Evolutionary conservation across 2,113 vertebrate species (phyloP), one percentile per base, ranked within the genome.

Genomic region (Rhea pennata): DNA sequence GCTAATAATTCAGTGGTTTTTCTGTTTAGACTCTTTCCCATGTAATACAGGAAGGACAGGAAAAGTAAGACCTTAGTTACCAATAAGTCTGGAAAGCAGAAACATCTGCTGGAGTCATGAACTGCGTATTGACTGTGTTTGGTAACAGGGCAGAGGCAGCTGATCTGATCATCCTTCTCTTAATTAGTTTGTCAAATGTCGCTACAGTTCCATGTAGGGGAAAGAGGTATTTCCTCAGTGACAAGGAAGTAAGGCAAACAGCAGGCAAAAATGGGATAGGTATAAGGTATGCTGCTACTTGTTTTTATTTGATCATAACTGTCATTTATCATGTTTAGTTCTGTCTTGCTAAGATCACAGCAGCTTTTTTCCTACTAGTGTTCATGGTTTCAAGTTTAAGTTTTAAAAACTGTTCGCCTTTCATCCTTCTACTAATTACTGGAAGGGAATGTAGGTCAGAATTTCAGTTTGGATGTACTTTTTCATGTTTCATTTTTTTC

Each of bases 101-200:
- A 93, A 92, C 91, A 94, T 96, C 92, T 96, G 95, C 87, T 91
- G 89, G 77, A 96, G 92, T 95, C 84, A 51, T 93, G 94, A 97
- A 87, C 91, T 93, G 54, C 69, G 27, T 82, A 83, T 87, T 89
- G 84, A 70, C 89, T 92, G 59, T 83, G 71, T 92, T 91, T 83
- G 40, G 78, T 95, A 87, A 91, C 54, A 77, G 91, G 87, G 74
- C 84, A 92, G 93, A 95, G 56, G 88, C 93, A 94, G 94, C 79
- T 92, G 88, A 93, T 96, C 65, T 69, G 66, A 66, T 76, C 4
- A 0, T 89, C 46, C 77, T 94, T 69, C 65, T 88, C 61, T 93
- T 95, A 97, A 97, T 96, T 95, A 85, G 58, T 92, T 94, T 94
- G 92, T 96, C 94, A 96, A 92, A 93, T 93, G 95, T 95, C 86